Percentiles rank a stretch among this genome's conserved stretches.
Evolutionary conservation across 1,140 invertebrate genomes (phyloP).

Genomic region (Cheumatopsyche charites): DNA sequence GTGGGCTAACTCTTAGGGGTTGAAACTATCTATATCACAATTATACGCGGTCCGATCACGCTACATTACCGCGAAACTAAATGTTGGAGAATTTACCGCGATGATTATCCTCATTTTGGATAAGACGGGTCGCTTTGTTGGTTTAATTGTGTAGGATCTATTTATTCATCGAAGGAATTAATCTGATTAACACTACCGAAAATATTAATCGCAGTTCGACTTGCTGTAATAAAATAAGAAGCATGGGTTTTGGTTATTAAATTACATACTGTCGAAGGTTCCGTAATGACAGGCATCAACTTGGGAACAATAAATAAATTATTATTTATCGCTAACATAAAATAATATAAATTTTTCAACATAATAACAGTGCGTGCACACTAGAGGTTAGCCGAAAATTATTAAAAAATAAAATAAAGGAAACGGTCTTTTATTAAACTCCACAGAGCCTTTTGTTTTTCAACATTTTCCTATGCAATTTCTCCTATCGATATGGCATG

Average conservation of each 20-base stretch:
- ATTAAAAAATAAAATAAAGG: background rate
- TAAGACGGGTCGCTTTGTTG: slow-evolving; percentile 7
- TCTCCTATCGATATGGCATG: background rate
- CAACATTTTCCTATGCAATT: background rate
- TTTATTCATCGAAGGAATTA: background rate
- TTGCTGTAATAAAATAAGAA: background rate
- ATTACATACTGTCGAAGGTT: too few species aligned
- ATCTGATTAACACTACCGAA: background rate
- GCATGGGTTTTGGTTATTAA: too few species aligned
- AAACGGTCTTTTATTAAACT: slow-evolving; percentile 13
- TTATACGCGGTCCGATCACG: slow-evolving; percentile 29
- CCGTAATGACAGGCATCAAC: too few species aligned
- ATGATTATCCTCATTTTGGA: slow-evolving; percentile 19
- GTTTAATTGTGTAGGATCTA: slow-evolving; percentile 20
- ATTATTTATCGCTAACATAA: background rate
- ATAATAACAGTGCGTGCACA: slow-evolving; percentile 9
- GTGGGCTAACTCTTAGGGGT: slow-evolving; percentile 8
- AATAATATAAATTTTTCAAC: background rate
- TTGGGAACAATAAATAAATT: background rate
- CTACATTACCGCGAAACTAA: slow-evolving; percentile 27
- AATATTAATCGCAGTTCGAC: background rate
- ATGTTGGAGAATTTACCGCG: background rate
- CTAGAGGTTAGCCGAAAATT: background rate
- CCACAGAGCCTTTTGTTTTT: background rate
- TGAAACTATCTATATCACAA: too few species aligned